Conservation (phyloP, 1,140 invertebrate genomes). For the Pseudomyrmex gracilis region DNA sequence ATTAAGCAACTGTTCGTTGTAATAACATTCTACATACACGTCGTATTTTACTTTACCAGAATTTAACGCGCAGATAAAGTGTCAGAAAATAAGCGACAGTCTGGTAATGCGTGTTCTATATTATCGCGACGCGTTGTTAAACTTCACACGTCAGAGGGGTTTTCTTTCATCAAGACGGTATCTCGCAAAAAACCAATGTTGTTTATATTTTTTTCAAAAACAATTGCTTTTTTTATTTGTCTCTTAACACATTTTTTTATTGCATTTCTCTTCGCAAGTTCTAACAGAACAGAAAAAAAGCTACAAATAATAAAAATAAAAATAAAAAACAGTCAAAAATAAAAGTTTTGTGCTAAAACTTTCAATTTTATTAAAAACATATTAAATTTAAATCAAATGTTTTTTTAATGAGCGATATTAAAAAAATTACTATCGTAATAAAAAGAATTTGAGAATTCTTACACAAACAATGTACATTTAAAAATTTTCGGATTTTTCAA, state of each 20-base stretch:
- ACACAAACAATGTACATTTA: too few relatives aligned
- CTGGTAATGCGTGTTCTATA: conserved; percentile 72
- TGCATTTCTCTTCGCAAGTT: too few relatives aligned
- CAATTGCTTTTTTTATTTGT: background rate
- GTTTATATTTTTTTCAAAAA: conserved; percentile 6
- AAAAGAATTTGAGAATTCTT: too few relatives aligned
- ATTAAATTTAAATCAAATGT: too few relatives aligned
- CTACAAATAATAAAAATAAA: too few relatives aligned
- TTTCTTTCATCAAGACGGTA: conserved; percentile 4
- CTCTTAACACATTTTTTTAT: background rate
- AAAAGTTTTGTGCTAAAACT: too few relatives aligned
- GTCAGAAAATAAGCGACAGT: conserved; percentile 81
- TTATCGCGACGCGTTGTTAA: conserved; percentile 50
- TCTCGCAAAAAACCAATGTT: background rate
- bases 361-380: too few relatives aligned
- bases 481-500: too few relatives aligned
- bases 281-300: too few relatives aligned
- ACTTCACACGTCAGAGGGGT: background rate
- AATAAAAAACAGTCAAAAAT: too few relatives aligned
- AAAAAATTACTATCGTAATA: too few relatives aligned
- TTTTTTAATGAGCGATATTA: too few relatives aligned
- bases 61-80: conserved; percentile 75
- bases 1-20: conserved; percentile 74
- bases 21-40: conserved; percentile 68
- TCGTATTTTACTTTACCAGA: conserved; percentile 69